Percentiles rank a stretch among this genome's conserved stretches.
These are phyloP conservation scores for Lycodopsis pacificus DNA, from an alignment of 2,797 vertebrate species.

Conservation along the genomic window DNA sequence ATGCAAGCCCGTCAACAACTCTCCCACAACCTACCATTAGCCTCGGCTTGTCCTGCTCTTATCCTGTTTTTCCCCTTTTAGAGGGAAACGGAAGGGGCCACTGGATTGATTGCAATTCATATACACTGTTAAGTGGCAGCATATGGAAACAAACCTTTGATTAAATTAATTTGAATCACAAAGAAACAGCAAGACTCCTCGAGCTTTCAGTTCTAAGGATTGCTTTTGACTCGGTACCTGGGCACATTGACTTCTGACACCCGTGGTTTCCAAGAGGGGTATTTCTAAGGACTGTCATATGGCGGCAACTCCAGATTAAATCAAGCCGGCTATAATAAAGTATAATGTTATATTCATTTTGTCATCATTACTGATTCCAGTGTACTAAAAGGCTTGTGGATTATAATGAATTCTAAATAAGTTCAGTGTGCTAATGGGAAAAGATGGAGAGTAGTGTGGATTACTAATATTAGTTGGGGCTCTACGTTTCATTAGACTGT, in stretches of 20 bases:
- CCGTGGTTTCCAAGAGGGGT: conserved; percentile 77
- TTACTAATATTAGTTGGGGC: conserved; percentile 80
- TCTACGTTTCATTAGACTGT: conserved; percentile 76
- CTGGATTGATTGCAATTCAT: conserved; percentile 84
- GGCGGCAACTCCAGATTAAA: conserved; percentile 81
- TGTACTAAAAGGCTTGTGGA: conserved; percentile 79
- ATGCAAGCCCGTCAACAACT: conserved; percentile 81
- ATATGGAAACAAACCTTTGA: conserved; percentile 89
- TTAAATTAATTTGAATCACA: conserved; percentile 90
- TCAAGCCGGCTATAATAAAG: conserved; percentile 83
- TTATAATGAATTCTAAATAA: conserved; percentile 84
- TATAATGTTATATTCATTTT: conserved; percentile 85
- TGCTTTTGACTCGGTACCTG: conserved; percentile 80
- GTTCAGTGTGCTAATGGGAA: conserved; percentile 79
- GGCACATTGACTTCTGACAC: conserved; percentile 82
- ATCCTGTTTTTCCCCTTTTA: conserved; percentile 78
- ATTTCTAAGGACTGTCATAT: conserved; percentile 79
- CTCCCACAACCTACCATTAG: conserved; percentile 83
- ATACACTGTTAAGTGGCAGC: conserved; percentile 87
- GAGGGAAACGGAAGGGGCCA: conserved; percentile 67
- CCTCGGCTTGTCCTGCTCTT: conserved; percentile 76
- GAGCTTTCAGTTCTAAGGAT: conserved; percentile 81
- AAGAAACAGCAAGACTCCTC: conserved; percentile 86
- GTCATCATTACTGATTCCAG: conserved; percentile 81
- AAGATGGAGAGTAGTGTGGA: conserved; percentile 73